Base-by-base conservation (phyloP, 2,113 vertebrate genomes). In the Eulacestoma nigropectus region DNA sequence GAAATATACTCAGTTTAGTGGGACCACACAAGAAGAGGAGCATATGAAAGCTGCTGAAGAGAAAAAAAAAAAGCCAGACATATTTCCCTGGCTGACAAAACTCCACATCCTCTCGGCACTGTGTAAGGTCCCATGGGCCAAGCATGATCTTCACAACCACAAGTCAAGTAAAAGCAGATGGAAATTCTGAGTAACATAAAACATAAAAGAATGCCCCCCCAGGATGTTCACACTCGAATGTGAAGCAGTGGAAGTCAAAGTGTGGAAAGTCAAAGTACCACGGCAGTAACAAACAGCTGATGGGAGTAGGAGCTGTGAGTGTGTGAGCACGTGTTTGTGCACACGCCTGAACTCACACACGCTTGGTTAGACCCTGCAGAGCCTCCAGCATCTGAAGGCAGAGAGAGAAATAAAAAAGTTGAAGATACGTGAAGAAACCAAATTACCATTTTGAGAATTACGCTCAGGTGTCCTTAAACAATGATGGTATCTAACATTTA, bases 51-150 rank as follows among this genome's bases (percentile, higher is more conserved):
- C 90, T 96, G 87, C 88, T 92, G 85, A 57, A 86, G n/a, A 67
- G 7, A 44, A 26, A 41, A 29, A 22, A 62, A 95, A 88, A 83
- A 78, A 94, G 27, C 96, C 98, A 98, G 98, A 98, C 98, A 98
- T 98, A 98, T 97, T 98, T 98, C 98, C 97, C 97, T 97, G 97
- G 97, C 98, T 98, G 98, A 98, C 98, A 98, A 98, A 98, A 98
- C 97, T 98, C 98, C 98, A 98, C 98, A 98, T 98, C 98, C 98
- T 98, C 97, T 98, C 96, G 95, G 98, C 97, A 97, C 95, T 93
- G 95, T 78, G 73, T 57, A 96, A 94, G 84, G 96, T 97, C 97
- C 97, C 97, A 97, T 73, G 97, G 97, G 98, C 97, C 97, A 98
- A 97, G 98, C 97, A 97, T 98, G 98, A 98, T 97, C 98, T 96